Percentiles rank a stretch among this genome's conserved stretches.
Evolutionary conservation across 2,888 invertebrate species (phyloP).

Genomic region (Netelia fuscicornis): DNA sequence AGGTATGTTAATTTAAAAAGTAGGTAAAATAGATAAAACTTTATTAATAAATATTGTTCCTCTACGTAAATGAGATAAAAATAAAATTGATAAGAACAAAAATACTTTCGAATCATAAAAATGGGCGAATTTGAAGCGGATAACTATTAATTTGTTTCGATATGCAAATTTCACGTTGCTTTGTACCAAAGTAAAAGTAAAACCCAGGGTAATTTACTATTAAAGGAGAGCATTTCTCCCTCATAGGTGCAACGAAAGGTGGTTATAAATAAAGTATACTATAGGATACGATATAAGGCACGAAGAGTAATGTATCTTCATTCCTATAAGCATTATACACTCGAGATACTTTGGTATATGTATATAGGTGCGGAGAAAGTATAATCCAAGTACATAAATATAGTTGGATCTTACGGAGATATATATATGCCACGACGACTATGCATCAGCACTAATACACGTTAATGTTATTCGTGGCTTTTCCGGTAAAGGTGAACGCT

Average conservation of each 20-base stretch:
- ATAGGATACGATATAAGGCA: slow-evolving; percentile 25
- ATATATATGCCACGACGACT: slow-evolving; percentile 6
- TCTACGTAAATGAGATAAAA: too few species aligned
- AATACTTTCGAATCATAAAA: too few species aligned
- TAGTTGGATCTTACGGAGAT: slow-evolving; percentile 11
- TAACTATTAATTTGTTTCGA: background rate
- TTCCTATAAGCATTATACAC: slow-evolving; percentile 48
- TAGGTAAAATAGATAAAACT: too few species aligned
- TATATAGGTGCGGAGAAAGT: slow-evolving; percentile 4
- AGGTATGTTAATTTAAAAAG: too few species aligned
- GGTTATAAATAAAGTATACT: background rate
- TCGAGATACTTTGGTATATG: background rate
- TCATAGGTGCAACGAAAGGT: background rate
- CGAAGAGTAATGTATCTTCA: slow-evolving; percentile 51
- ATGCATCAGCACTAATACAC: slow-evolving; percentile 58
- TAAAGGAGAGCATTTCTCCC: background rate
- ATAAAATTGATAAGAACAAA: too few species aligned
- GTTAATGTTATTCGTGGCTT: slow-evolving; percentile 39
- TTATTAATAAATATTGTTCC: too few species aligned
- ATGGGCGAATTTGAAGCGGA: background rate
- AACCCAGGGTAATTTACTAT: background rate
- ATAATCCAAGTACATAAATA: slow-evolving; percentile 45
- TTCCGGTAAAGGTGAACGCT: slow-evolving; percentile 51
- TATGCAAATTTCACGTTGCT: background rate
- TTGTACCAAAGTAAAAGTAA: slow-evolving; percentile 10